A percentile compares a stretch with the other conserved stretches of the same genome.
Conservation (phyloP, 2,113 vertebrate genomes). For the Candoia aspera region DNA sequence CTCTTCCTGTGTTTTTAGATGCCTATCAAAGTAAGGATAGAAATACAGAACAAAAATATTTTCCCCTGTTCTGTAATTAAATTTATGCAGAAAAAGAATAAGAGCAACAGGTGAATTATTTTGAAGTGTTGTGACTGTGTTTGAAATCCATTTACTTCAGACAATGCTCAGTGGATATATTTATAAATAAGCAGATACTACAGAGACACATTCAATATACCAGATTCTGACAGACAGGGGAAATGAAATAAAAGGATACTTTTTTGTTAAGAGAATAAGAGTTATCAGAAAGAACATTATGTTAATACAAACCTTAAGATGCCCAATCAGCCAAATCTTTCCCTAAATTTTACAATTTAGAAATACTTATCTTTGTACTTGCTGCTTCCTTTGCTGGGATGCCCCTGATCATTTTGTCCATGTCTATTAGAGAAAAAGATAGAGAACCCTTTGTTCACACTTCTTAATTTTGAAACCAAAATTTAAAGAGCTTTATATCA, state of each 20-base stretch:
- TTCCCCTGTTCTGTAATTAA: neutral
- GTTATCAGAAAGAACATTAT: neutral
- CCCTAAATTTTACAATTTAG: neutral
- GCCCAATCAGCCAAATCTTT: neutral
- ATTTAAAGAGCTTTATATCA: neutral
- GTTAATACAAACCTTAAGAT: neutral
- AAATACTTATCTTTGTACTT: neutral
- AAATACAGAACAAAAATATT: neutral
- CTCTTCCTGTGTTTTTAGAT: neutral
- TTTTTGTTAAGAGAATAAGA: neutral
- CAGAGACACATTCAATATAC: neutral
- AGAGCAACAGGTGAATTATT: neutral
- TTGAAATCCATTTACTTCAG: neutral
- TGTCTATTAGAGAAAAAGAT: neutral
- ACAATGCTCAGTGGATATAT: neutral
- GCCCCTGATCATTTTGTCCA: neutral
- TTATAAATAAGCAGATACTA: neutral
- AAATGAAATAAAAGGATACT: neutral
- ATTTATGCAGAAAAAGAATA: neutral
- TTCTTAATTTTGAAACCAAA: neutral
- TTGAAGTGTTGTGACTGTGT: neutral
- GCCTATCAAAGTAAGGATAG: neutral
- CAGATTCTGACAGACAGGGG: neutral
- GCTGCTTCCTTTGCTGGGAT: neutral
- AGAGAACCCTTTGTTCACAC: neutral